Evolutionary conservation across 2,113 vertebrate species (phyloP).

Genomic region (Cavia aperea): DNA sequence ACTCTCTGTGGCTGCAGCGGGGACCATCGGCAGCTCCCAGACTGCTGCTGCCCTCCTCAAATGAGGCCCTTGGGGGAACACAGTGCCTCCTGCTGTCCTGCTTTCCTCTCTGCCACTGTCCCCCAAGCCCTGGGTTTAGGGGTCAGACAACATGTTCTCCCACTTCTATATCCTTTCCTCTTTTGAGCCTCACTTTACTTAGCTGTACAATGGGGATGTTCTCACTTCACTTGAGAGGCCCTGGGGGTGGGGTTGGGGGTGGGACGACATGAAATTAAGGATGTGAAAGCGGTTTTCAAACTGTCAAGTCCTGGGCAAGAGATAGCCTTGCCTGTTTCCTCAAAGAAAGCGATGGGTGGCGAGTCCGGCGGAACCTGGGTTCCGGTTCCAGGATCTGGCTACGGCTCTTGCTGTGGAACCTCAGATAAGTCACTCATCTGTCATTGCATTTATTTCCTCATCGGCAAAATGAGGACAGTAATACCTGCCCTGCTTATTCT

Average conservation of each 20-base stretch:
- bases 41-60: background rate
- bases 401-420: background rate
- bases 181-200: conserved; percentile 23
- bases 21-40: background rate
- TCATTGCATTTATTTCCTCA: conserved; percentile 37
- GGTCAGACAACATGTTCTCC: background rate
- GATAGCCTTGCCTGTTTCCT: background rate
- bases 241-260: background rate
- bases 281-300: background rate
- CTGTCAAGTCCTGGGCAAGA: background rate
- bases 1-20: conserved; percentile 34
- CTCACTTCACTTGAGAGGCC: background rate
- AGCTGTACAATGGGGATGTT: conserved; percentile 32
- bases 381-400: background rate
- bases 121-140: background rate
- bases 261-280: background rate
- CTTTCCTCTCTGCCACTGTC: background rate
- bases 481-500: conserved; percentile 53
- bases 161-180: background rate
- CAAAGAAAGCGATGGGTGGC: background rate
- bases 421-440: conserved; percentile 23
- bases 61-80: background rate
- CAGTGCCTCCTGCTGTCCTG: background rate
- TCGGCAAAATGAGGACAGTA: conserved; percentile 47
- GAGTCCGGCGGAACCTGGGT: background rate